Percentiles rank a stretch among this genome's conserved stretches.
Conservation (phyloP, 1,140 invertebrate species). For the Magallana angulata region DNA sequence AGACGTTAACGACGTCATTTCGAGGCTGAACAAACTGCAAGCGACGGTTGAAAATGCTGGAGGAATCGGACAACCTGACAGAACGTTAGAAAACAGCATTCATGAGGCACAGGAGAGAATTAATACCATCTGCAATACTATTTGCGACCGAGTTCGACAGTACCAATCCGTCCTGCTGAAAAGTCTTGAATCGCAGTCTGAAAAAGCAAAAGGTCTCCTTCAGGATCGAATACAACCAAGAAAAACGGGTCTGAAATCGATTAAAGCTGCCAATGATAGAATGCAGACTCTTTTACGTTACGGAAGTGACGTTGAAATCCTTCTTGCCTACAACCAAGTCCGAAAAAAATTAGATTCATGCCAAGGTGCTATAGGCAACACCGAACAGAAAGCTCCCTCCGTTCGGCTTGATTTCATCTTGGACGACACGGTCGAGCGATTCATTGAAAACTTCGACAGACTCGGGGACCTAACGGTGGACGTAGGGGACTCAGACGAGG, state of each 20-base stretch:
- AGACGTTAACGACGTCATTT: conserved; percentile 66
- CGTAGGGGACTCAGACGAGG: conserved; percentile 64
- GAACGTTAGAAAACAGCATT: conserved; percentile 64
- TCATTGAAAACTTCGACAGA: conserved; percentile 62
- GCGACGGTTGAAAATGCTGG: conserved; percentile 50
- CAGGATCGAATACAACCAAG: conserved; percentile 59
- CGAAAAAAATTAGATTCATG: conserved; percentile 62
- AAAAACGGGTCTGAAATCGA: conserved; percentile 58
- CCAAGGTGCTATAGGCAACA: conserved; percentile 58
- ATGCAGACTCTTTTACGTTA: conserved; percentile 68
- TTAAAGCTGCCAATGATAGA: conserved; percentile 64
- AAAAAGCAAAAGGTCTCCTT: conserved; percentile 53
- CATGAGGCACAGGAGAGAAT: conserved; percentile 60
- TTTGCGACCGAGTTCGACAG: conserved; percentile 63
- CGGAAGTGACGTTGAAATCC: conserved; percentile 72
- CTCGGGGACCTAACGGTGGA: conserved; percentile 68
- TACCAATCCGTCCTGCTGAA: conserved; percentile 64
- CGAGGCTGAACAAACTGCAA: conserved; percentile 57
- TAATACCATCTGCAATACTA: conserved; percentile 55
- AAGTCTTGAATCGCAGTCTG: conserved; percentile 57
- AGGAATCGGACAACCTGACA: conserved; percentile 52
- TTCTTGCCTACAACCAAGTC: conserved; percentile 67
- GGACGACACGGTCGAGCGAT: conserved; percentile 61
- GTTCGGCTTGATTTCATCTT: conserved; percentile 67
- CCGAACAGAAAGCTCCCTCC: conserved; percentile 59